Base-by-base conservation (phyloP, 2,888 invertebrate genomes). In the Merodon equestris region DNA sequence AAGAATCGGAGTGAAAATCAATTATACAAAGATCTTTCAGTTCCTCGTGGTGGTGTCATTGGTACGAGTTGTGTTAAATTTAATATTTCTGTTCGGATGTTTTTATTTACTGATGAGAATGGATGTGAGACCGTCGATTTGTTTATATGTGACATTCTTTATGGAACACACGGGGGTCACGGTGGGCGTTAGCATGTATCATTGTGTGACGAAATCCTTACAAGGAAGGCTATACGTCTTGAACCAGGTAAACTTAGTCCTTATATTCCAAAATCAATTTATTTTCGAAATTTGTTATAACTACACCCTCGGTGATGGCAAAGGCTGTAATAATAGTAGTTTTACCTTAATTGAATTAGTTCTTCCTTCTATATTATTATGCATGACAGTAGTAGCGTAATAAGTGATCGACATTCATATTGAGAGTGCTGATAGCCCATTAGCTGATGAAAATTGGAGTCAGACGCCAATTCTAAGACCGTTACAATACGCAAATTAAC, bases 51-150 rank as follows among this genome's bases (percentile, higher is more conserved):
- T 66, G 9, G 60, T 61, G 13, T 9, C 83, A 17, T 14, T 15
- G 3, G 2, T 53, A 2, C 40, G 64, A 1, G 18, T 51, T 1
- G 2, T 67, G 15, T 17, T 82, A 10, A 75, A 74, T 63, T 27
- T 19, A 1, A 5, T 44, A 9, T 56, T 82, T 13, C 58, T 57
- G 3, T 9, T 63, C 2, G 70, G 48, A 7, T 72, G 70, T 50
- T 54, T 67, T 7, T 51, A 73, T 15, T 63, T 81, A 18, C 51
- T 83, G 61, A 38, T 12, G 3, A 44, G 64, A 10, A 74, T 84
- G 75, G 42, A 76, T 58, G 81, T 79, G 1, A 53, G 50, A 51
- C 82, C 83, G 1, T 82, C 84, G 50, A 47, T 67, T 19, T 74
- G 14, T 18, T 44, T 82, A 14, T 48, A 74, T 1, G 58, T 75